phyloP scores from a whole-genome alignment of 2,113 vertebrate species.

The Willisornis vidua region DNA sequence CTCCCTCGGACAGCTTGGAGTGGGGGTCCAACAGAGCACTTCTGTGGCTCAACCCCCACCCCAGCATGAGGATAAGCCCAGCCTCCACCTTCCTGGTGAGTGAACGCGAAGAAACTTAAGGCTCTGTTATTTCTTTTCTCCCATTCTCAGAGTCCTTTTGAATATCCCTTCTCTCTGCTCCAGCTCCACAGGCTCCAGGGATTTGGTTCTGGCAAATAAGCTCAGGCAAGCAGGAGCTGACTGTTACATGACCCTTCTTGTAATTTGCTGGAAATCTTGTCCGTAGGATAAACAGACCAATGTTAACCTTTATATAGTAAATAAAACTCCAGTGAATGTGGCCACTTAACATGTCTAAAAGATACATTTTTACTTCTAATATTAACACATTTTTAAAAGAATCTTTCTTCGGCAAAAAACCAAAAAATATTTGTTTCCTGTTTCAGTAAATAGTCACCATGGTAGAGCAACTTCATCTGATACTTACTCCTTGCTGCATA shows the following conservation, averaged over 20 bases:
- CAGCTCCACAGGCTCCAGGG: constrained; percentile 33
- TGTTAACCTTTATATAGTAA: constrained; percentile 65
- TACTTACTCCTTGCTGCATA: background rate
- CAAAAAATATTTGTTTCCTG: constrained; percentile 52
- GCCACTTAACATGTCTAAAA: constrained; percentile 57
- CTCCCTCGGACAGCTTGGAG: accelerated
- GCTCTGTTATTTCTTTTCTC: background rate
- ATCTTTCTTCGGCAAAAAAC: constrained; percentile 49
- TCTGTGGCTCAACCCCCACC: background rate
- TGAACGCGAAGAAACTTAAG: background rate
- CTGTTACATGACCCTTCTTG: constrained; percentile 70
- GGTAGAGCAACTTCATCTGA: constrained; percentile 24
- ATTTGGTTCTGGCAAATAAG: constrained; percentile 53
- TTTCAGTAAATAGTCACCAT: constrained; percentile 27
- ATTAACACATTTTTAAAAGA: constrained; percentile 67
- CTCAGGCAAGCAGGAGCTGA: constrained; percentile 61
- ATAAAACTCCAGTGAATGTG: constrained; percentile 57
- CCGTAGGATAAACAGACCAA: constrained; percentile 62
- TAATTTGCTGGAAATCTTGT: constrained; percentile 65
- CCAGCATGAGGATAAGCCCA: background rate
- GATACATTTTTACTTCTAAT: constrained; percentile 62
- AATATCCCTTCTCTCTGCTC: constrained; percentile 27
- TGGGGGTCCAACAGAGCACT: accelerated
- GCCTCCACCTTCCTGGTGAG: background rate
- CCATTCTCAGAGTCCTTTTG: background rate